Evolutionary conservation across 2,888 invertebrate species (phyloP).

Genomic region (Lysandra coridon): DNA sequence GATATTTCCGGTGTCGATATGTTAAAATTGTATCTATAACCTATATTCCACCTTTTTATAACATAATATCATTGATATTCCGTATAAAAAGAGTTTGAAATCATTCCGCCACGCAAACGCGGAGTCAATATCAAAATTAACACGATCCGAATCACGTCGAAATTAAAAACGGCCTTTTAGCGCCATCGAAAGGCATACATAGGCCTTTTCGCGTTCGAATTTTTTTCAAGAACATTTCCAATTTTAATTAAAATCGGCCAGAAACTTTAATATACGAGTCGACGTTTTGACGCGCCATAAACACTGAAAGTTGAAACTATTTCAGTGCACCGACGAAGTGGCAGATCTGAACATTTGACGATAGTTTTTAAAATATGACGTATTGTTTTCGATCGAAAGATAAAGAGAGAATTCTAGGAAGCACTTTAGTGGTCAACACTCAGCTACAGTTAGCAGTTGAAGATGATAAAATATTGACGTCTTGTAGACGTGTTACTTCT

Average conservation of each 20-base stretch:
- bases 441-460: too few species aligned
- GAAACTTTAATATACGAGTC: conserved; percentile 42
- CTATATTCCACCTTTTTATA: too few species aligned
- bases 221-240: conserved; percentile 37
- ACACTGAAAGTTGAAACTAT: conserved; percentile 33
- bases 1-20: background rate
- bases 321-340: background rate
- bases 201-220: background rate
- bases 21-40: background rate
- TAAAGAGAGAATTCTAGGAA: too few species aligned
- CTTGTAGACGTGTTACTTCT: too few species aligned
- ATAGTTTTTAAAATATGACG: background rate
- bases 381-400: too few species aligned
- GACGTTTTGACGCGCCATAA: conserved; percentile 41
- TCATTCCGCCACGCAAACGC: background rate
- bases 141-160: conserved; percentile 17
- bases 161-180: conserved; percentile 27
- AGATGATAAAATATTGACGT: too few species aligned
- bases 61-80: background rate
- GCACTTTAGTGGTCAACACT: too few species aligned
- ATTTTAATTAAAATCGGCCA: conserved; percentile 49
- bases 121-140: conserved; percentile 16
- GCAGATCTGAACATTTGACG: background rate
- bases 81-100: background rate
- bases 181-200: conserved; percentile 22